These are phyloP conservation scores for Camponotus pennsylvanicus DNA, from an alignment of 1,140 invertebrate genomes.

Conservation along the genomic window DNA sequence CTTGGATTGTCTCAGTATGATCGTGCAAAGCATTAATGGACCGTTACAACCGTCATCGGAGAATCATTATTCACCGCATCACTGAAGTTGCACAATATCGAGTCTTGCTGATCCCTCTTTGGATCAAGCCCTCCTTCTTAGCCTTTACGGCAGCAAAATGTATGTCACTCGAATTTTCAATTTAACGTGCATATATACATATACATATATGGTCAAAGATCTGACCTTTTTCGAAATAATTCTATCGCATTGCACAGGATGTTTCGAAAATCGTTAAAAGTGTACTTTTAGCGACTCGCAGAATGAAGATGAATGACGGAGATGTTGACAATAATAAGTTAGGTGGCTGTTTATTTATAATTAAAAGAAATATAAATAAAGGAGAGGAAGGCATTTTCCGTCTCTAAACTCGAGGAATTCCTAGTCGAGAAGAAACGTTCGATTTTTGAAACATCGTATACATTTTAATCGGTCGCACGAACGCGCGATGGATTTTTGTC, in stretches of 20 bases:
- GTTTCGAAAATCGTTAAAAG: slow-evolving; percentile 7
- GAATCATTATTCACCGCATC: slow-evolving; percentile 72
- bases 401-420: neutral
- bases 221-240: neutral
- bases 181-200: neutral
- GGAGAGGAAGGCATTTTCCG: neutral
- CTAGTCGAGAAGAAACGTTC: neutral
- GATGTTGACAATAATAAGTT: neutral
- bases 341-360: neutral
- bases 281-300: neutral
- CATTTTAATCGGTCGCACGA: slow-evolving; percentile 3
- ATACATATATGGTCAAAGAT: neutral
- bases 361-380: neutral
- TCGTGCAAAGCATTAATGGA: slow-evolving; percentile 89
- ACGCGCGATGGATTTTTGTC: slow-evolving; percentile 17
- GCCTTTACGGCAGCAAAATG: neutral
- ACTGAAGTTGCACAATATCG: slow-evolving; percentile 74
- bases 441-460: slow-evolving; percentile 33
- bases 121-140: neutral
- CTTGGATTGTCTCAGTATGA: slow-evolving; percentile 88
- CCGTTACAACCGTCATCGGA: slow-evolving; percentile 67
- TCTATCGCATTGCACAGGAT: neutral
- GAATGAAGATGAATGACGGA: neutral
- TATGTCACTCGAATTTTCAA: slow-evolving; percentile 18
- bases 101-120: slow-evolving; percentile 35